Evolutionary conservation across 2,888 invertebrate species (phyloP).

Genomic region (Lithophane leautieri): DNA sequence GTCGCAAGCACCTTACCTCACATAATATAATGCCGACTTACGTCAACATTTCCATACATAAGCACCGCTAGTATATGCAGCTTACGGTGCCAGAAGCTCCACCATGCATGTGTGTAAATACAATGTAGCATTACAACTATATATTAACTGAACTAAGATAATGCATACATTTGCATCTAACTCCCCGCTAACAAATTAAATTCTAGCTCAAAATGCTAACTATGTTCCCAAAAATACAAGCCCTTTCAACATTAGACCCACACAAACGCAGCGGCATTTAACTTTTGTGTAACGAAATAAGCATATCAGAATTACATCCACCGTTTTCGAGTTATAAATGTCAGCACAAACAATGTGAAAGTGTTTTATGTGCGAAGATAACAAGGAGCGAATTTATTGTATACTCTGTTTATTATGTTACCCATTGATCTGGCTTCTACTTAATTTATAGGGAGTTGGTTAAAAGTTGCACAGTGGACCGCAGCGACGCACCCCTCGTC

Average conservation of each 20-base stretch:
- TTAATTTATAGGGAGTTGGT: constrained; percentile 59
- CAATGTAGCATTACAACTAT: constrained; percentile 33
- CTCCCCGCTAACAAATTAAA: constrained; percentile 46
- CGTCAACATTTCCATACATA: constrained; percentile 29
- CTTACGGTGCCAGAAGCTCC: constrained; percentile 27
- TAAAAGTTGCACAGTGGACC: constrained; percentile 55
- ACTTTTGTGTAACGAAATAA: constrained; percentile 51
- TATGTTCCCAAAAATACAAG: constrained; percentile 34
- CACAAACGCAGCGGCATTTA: constrained; percentile 37
- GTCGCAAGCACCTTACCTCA: constrained; percentile 25
- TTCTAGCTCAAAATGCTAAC: constrained; percentile 36
- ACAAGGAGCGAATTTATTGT: constrained; percentile 63
- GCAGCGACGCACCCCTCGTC: constrained; percentile 55
- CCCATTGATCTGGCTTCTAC: constrained; percentile 59
- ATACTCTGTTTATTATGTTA: constrained; percentile 46
- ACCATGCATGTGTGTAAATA: constrained; percentile 27
- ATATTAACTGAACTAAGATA: constrained; percentile 50
- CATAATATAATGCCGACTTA: constrained; percentile 36
- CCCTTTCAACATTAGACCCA: constrained; percentile 8
- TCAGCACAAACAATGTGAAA: constrained; percentile 58
- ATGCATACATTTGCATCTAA: constrained; percentile 59
- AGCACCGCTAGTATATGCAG: constrained; percentile 17
- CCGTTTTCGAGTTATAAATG: constrained; percentile 58
- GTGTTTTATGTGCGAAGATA: constrained; percentile 62
- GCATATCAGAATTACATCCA: constrained; percentile 55